These are phyloP conservation scores for Schizopygopsis malacanthus DNA, from an alignment of 2,797 vertebrate species.

Conservation along the genomic window DNA sequence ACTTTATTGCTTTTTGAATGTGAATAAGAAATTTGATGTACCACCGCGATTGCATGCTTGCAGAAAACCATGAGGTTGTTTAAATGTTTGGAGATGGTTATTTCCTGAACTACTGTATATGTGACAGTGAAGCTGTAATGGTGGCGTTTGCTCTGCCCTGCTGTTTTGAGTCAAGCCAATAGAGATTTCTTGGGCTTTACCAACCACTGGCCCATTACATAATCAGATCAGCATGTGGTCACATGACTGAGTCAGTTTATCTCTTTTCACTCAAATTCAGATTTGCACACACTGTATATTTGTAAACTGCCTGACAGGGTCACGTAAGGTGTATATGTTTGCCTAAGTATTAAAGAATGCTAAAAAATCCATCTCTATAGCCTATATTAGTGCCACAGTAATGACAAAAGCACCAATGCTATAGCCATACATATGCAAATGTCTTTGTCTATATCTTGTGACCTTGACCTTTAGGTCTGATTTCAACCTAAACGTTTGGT, in stretches of 20 bases:
- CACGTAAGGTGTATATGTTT: background rate
- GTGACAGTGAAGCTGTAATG: background rate
- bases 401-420: background rate
- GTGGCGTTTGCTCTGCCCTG: conserved; percentile 18
- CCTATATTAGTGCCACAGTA: background rate
- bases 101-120: background rate
- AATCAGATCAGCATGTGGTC: conserved; percentile 49
- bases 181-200: conserved; percentile 47
- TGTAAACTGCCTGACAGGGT: background rate
- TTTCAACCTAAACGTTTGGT: background rate
- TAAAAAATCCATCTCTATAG: background rate
- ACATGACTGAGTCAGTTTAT: conserved; percentile 27
- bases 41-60: conserved; percentile 6
- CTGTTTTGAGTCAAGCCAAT: conserved; percentile 33
- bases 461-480: background rate
- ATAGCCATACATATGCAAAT: background rate
- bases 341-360: background rate
- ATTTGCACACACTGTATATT: conserved; percentile 4
- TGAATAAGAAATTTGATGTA: conserved; percentile 42
- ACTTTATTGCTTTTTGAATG: conserved; percentile 58
- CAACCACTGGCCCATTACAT: conserved; percentile 22
- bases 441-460: background rate
- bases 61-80: conserved; percentile 9
- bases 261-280: conserved; percentile 37
- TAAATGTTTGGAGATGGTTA: background rate